phyloP scores from a whole-genome alignment of 64 coral and sea anemone genomes.

The Actinia tenebrosa region DNA sequence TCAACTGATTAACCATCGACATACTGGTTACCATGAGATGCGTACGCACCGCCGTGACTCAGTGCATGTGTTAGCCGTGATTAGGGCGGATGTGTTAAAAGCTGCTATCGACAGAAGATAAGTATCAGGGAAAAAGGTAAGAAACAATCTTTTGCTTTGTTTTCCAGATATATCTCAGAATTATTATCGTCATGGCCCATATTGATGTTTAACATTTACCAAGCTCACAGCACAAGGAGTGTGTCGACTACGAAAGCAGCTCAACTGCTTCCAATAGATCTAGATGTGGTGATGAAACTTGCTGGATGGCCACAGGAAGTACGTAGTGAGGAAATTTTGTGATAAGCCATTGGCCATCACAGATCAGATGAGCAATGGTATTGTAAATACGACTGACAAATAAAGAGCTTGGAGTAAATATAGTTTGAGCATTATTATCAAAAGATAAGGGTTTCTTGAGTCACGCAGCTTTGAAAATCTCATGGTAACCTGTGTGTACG shows the following conservation, averaged over 20 bases:
- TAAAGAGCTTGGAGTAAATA: conserved; percentile 8
- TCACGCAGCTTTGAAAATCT: conserved; percentile 15
- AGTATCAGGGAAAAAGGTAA: no score
- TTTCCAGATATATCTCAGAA: no score
- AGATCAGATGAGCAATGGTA: conserved; percentile 28
- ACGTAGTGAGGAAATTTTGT: conserved; percentile 19
- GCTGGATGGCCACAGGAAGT: conserved; percentile 1
- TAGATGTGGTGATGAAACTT: conserved; percentile 6
- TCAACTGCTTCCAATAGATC: not conserved
- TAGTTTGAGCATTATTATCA: not conserved
- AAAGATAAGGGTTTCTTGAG: not conserved
- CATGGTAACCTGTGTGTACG: conserved; percentile 14
- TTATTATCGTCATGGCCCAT: not conserved
- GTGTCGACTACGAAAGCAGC: conserved; percentile 19
- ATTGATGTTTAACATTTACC: conserved; percentile 15
- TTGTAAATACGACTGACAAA: conserved; percentile 3
- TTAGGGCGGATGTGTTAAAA: not conserved
- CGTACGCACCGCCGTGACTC: conserved; percentile 26
- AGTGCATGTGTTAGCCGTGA: conserved; percentile 24
- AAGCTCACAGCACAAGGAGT: conserved; percentile 19
- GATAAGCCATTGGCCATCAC: conserved; percentile 24
- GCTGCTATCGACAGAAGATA: no score
- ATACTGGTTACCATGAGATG: conserved; percentile 2
- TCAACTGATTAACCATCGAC: no score
- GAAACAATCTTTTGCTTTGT: no score